These are phyloP conservation scores for Podarcis lilfordi DNA, from an alignment of 2,797 vertebrate species.

Conservation along the genomic window DNA sequence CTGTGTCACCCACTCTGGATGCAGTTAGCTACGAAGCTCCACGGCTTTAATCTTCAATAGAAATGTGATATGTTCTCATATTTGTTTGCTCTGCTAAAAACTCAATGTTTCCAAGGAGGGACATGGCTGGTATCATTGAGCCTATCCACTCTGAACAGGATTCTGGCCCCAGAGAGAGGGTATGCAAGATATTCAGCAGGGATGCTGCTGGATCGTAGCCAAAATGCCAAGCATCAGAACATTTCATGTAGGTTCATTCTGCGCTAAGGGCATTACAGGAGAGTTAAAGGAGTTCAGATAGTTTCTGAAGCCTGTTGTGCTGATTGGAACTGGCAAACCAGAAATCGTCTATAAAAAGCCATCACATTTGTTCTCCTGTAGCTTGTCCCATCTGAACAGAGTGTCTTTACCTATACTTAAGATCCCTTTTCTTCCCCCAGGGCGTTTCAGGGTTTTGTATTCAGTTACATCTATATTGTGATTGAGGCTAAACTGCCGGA, in stretches of 20 bases:
- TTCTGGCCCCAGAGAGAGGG: not conserved
- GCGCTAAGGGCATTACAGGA: conserved; percentile 8
- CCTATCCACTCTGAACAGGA: not conserved
- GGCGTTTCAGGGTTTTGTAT: conserved; percentile 14
- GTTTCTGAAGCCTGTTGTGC: conserved; percentile 6
- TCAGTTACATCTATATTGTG: not conserved
- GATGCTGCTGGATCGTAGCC: not conserved
- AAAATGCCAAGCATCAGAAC: not conserved
- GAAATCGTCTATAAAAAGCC: conserved; percentile 42
- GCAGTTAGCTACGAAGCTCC: not conserved
- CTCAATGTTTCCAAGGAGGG: not conserved
- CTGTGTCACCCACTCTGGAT: conserved; percentile 7
- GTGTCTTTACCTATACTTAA: not conserved
- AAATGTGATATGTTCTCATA: not conserved
- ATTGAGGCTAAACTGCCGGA: conserved; percentile 21
- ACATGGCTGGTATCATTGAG: conserved; percentile 1
- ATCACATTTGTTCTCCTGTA: conserved; percentile 4
- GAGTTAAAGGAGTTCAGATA: conserved; percentile 21
- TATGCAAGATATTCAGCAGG: not conserved
- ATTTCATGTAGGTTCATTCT: not conserved
- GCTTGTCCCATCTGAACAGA: conserved; percentile 1
- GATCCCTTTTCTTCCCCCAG: conserved; percentile 15
- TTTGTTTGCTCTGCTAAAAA: conserved; percentile 1
- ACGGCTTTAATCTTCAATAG: not conserved
- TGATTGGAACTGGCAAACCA: conserved; percentile 33